These are phyloP conservation scores for Hippasteria phrygiana DNA, from an alignment of 53 echinoderm and acorn worm species.

Conservation along the genomic window DNA sequence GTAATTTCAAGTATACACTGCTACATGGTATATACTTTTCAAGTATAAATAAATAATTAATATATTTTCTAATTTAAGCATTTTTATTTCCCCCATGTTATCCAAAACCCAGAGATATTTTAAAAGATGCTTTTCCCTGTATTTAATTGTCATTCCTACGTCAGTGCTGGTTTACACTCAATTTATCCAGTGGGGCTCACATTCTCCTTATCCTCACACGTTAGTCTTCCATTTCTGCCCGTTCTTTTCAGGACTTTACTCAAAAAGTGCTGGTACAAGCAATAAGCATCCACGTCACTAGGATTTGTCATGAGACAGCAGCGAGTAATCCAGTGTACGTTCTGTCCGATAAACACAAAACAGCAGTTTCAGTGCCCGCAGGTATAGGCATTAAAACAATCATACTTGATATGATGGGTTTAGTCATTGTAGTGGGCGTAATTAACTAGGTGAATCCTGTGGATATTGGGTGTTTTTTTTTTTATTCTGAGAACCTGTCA, in stretches of 20 bases:
- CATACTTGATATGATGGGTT: conserved; percentile 42
- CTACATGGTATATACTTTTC: too few species aligned
- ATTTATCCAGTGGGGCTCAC: background rate
- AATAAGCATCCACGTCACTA: conserved; percentile 44
- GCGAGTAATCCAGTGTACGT: background rate
- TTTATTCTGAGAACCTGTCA: conserved; percentile 11
- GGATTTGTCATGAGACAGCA: conserved; percentile 33
- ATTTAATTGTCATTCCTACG: background rate
- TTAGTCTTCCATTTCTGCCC: conserved; percentile 14
- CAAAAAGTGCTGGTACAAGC: conserved; percentile 40
- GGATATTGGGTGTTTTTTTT: conserved; percentile 55
- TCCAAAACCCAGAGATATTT: background rate
- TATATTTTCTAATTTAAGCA: background rate
- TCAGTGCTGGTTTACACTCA: background rate
- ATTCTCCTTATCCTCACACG: background rate
- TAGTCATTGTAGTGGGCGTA: conserved; percentile 64
- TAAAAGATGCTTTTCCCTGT: background rate
- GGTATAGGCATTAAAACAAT: conserved; percentile 18
- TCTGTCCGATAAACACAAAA: conserved; percentile 12
- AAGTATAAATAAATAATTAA: too few species aligned
- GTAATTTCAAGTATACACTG: too few species aligned
- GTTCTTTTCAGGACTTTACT: conserved; percentile 14
- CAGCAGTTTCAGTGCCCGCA: conserved; percentile 34
- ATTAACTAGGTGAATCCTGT: conserved; percentile 60
- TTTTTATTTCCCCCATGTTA: background rate